A percentile compares a stretch with the other conserved stretches of the same genome.
These are phyloP conservation scores for Holothuria leucospilota DNA, from an alignment of 53 echinoderm and acorn worm species.

Conservation along the genomic window DNA sequence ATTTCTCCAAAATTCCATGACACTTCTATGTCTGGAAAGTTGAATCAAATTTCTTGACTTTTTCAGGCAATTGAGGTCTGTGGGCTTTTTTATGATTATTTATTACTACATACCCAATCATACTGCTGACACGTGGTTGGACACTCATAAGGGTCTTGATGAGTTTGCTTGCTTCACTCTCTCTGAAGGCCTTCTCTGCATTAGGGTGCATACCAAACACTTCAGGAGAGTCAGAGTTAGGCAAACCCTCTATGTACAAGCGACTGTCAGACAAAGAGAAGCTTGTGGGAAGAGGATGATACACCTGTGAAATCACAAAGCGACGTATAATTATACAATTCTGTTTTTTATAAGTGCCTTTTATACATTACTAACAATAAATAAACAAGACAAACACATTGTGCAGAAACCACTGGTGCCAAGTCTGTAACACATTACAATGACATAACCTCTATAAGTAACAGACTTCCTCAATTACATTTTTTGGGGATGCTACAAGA, in stretches of 20 bases:
- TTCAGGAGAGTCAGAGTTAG: slow-evolving; percentile 82
- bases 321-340: no score
- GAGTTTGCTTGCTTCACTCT: slow-evolving; percentile 87
- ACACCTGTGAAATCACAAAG: slow-evolving; percentile 61
- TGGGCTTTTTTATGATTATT: no score
- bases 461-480: no score
- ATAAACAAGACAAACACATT: no score
- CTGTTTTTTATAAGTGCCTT: background rate
- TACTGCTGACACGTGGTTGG: slow-evolving; percentile 86
- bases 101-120: slow-evolving; percentile 75
- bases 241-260: slow-evolving; percentile 85
- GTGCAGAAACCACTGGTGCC: no score
- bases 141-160: slow-evolving; percentile 86
- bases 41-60: no score
- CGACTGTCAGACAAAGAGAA: slow-evolving; percentile 74
- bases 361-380: background rate
- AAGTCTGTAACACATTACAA: no score
- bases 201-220: slow-evolving; percentile 97
- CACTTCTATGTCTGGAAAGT: no score
- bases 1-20: no score
- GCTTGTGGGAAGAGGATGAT: slow-evolving; percentile 83
- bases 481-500: no score
- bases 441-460: no score
- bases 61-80: no score
- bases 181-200: slow-evolving; percentile 94